Evolutionary conservation across 1,140 invertebrate species (phyloP).

Genomic region (Drosophila persimilis): DNA sequence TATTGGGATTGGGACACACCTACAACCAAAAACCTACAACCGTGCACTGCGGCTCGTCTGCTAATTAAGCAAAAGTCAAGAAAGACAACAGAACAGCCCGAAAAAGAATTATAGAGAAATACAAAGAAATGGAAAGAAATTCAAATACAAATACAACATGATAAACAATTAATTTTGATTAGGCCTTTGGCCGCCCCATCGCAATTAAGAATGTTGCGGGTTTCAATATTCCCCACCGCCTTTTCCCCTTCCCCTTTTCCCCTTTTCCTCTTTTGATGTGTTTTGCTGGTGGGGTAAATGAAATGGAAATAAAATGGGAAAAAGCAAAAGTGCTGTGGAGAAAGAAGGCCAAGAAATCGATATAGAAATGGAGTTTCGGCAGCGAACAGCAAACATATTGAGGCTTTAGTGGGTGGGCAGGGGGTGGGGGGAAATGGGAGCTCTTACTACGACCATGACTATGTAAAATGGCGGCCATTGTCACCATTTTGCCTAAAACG

Average conservation of each 20-base stretch:
- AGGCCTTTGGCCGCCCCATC: constrained; percentile 55
- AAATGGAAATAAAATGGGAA: constrained; percentile 29
- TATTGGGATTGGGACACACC: constrained; percentile 50
- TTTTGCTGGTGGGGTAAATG: neutral
- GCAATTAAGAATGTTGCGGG: constrained; percentile 61
- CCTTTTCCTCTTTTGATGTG: too few relatives aligned
- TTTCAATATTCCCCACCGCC: constrained; percentile 1
- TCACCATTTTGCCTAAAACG: constrained; percentile 64
- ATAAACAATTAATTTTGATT: constrained; percentile 82
- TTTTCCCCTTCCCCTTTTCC: too few relatives aligned
- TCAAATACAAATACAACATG: constrained; percentile 81
- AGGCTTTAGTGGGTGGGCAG: constrained; percentile 13
- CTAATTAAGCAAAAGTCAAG: constrained; percentile 63
- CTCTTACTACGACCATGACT: constrained; percentile 12
- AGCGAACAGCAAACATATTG: constrained; percentile 36
- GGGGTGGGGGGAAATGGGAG: neutral
- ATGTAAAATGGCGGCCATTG: constrained; percentile 75
- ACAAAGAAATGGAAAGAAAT: constrained; percentile 68
- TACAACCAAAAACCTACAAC: constrained; percentile 34
- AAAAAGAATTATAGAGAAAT: constrained; percentile 37
- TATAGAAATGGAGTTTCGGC: constrained; percentile 36
- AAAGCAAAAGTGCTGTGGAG: constrained; percentile 67
- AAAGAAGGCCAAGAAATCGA: constrained; percentile 58
- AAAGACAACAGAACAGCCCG: constrained; percentile 9
- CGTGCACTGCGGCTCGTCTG: constrained; percentile 54